phyloP scores from a whole-genome alignment of 2,888 invertebrate species.

The Euplagia quadripunctaria region DNA sequence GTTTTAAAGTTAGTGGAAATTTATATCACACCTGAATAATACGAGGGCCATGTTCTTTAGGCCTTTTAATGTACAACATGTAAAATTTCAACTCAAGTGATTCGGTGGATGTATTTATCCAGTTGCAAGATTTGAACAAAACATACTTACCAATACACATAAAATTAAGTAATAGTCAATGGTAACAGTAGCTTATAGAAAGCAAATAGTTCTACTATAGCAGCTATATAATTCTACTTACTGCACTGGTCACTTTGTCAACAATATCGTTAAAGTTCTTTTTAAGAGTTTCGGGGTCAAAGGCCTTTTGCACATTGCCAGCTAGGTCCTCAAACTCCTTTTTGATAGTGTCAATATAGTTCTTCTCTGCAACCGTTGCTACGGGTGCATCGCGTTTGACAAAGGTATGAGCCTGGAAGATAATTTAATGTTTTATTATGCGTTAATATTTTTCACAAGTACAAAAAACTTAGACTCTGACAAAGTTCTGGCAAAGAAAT shows the following conservation, averaged over 20 bases:
- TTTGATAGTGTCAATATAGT: constrained; percentile 45
- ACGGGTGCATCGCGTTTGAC: constrained; percentile 74
- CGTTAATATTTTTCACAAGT: background rate
- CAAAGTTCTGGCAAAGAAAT: no score
- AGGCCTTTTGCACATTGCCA: constrained; percentile 37
- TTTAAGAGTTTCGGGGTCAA: constrained; percentile 62
- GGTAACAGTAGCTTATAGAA: no score
- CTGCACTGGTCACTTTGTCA: constrained; percentile 54
- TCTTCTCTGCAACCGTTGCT: constrained; percentile 23
- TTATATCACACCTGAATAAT: no score
- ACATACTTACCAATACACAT: background rate
- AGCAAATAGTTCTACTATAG: background rate
- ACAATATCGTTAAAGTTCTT: constrained; percentile 55
- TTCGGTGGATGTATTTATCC: background rate
- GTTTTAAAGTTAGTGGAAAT: no score
- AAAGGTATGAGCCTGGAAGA: constrained; percentile 68
- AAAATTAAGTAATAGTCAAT: background rate
- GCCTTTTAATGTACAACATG: no score
- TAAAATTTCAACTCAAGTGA: no score
- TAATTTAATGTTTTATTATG: background rate
- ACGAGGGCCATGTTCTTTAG: no score
- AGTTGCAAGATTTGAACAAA: background rate
- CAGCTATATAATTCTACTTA: constrained; percentile 42
- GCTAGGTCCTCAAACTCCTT: constrained; percentile 50
- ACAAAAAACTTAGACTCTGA: background rate